Conservation (phyloP, 2,113 vertebrate species). For the Anolis carolinensis region DNA sequence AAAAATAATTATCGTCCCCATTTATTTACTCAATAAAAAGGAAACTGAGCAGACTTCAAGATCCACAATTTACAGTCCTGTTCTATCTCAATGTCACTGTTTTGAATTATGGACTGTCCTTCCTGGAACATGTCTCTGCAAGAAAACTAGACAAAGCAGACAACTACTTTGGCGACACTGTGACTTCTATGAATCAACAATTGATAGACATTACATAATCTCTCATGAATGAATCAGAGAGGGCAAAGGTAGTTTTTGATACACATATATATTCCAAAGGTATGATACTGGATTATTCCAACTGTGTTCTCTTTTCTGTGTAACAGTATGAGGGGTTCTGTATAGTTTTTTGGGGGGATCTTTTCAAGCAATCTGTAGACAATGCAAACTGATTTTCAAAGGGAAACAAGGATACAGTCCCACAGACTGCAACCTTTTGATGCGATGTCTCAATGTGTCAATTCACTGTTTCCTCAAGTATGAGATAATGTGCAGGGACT, state of each 20-base stretch:
- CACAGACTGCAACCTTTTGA: no score
- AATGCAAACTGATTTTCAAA: no score
- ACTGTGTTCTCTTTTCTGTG: no score
- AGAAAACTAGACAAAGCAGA: slow-evolving; percentile 20
- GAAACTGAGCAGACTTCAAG: neutral
- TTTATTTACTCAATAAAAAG: slow-evolving; percentile 10
- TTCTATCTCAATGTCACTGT: slow-evolving; percentile 4
- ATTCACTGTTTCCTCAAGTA: no score
- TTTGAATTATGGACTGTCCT: slow-evolving; percentile 50
- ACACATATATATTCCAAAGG: neutral
- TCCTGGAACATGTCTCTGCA: neutral
- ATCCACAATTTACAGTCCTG: slow-evolving; percentile 20
- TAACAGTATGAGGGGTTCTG: no score
- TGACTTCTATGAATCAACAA: slow-evolving; percentile 9
- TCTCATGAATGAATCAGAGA: neutral
- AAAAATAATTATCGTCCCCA: neutral
- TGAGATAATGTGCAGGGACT: no score
- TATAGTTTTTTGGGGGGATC: no score
- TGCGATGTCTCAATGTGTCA: no score
- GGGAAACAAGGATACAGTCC: no score
- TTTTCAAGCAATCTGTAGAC: no score
- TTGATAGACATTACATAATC: slow-evolving; percentile 17
- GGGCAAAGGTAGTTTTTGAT: neutral
- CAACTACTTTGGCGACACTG: neutral
- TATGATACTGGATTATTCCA: no score